Percentiles rank a stretch among this genome's conserved stretches.
phyloP scores from a whole-genome alignment of 2,888 invertebrate genomes.

The Leucophenga maculata region DNA sequence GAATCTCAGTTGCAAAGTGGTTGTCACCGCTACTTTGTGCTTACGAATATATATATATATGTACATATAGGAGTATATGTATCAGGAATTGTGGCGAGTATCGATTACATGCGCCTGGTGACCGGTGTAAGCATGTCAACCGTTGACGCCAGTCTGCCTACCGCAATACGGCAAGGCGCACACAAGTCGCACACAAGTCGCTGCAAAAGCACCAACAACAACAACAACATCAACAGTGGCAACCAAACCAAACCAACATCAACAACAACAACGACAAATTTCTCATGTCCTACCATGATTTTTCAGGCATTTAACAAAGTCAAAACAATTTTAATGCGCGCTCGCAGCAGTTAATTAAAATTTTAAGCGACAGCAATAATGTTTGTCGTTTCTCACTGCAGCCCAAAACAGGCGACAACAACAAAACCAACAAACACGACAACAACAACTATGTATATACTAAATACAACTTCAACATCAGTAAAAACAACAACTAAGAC shows the following conservation, averaged over 20 bases:
- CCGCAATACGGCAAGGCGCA: slow-evolving; percentile 6
- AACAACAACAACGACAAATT: slow-evolving; percentile 42
- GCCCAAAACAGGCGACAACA: slow-evolving; percentile 21
- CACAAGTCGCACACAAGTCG: not conserved
- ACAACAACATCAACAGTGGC: not conserved
- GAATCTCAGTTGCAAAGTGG: slow-evolving; percentile 1
- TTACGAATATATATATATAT: not conserved
- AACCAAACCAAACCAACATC: too few relatives aligned
- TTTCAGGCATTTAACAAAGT: slow-evolving; percentile 64
- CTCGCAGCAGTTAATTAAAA: slow-evolving; percentile 63
- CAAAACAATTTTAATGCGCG: slow-evolving; percentile 64
- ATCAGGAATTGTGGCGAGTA: slow-evolving; percentile 18
- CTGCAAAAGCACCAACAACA: not conserved
- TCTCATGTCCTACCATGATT: slow-evolving; percentile 61
- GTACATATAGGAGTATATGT: not conserved
- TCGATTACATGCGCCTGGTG: slow-evolving; percentile 24
- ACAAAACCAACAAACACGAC: slow-evolving; percentile 9
- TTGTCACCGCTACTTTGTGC: not conserved
- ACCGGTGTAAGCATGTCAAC: not conserved
- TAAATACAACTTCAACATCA: not conserved
- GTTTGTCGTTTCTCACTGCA: slow-evolving; percentile 40
- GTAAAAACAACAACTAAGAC: not conserved
- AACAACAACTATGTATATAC: not conserved
- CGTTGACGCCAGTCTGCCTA: slow-evolving; percentile 16
- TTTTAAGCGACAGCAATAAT: slow-evolving; percentile 47